A percentile compares a stretch with the other conserved stretches of the same genome.
phyloP scores from a whole-genome alignment of 2,888 invertebrate genomes.

The Macrophya alboannulata region DNA sequence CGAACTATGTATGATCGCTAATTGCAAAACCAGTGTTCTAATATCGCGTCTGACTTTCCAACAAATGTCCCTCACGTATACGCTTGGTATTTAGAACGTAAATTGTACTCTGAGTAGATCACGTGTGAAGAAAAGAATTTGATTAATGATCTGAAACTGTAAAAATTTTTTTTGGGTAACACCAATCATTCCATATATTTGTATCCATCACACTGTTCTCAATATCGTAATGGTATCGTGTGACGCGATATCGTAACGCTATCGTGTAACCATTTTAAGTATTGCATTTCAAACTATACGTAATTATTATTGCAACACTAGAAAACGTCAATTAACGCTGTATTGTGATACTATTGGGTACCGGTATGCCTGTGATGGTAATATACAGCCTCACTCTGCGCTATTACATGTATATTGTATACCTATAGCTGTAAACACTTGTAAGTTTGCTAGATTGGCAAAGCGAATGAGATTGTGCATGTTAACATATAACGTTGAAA shows the following conservation, averaged over 20 bases:
- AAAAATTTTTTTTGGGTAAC: not conserved
- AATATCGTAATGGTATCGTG: slow-evolving; percentile 3
- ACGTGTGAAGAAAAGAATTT: not conserved
- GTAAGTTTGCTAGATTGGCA: not conserved
- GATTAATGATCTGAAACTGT: not conserved
- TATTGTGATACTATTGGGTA: slow-evolving; percentile 3
- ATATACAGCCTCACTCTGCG: not conserved
- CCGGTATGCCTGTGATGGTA: not conserved
- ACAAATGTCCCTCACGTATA: not conserved
- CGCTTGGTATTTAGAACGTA: not conserved
- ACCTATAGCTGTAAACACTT: not conserved
- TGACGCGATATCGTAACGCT: not conserved
- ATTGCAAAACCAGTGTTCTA: no score
- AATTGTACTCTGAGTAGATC: not conserved
- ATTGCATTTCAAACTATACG: not conserved
- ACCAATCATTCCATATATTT: not conserved
- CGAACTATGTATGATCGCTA: no score
- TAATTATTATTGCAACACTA: slow-evolving; percentile 2
- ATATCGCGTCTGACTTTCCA: not conserved
- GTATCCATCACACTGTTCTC: not conserved
- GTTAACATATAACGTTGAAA: not conserved
- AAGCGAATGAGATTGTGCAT: not conserved
- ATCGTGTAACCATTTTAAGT: not conserved
- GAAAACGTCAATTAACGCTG: not conserved
- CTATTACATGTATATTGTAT: not conserved